These are phyloP conservation scores for Caenorhabditis doughertyi DNA, from an alignment of 2,888 invertebrate species.

Conservation along the genomic window DNA sequence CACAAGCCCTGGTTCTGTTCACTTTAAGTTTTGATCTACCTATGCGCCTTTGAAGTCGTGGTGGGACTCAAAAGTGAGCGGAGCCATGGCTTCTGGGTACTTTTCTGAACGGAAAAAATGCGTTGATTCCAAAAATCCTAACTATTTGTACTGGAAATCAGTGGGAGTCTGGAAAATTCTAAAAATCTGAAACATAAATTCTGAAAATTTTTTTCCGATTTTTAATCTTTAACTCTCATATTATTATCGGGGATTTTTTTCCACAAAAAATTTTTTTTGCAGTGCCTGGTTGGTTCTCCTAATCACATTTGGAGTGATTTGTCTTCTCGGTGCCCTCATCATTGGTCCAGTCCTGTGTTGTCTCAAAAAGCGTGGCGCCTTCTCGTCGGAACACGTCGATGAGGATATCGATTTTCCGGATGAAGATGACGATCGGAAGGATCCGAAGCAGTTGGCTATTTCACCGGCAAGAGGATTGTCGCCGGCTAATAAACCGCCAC, in stretches of 20 bases:
- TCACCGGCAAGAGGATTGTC: not conserved
- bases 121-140: too few species aligned
- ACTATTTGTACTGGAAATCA: too few species aligned
- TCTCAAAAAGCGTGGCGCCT: constrained; percentile 19
- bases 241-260: not conserved
- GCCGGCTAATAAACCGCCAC: not conserved
- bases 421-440: not conserved
- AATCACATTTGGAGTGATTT: constrained; percentile 22
- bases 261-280: not conserved
- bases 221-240: not conserved
- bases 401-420: constrained; percentile 6
- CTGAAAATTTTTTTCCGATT: not conserved
- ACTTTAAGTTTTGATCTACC: too few species aligned
- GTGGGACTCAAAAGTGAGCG: too few species aligned
- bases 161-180: too few species aligned
- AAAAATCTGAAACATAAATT: too few species aligned
- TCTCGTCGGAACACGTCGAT: constrained; percentile 23
- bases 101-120: too few species aligned
- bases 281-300: not conserved
- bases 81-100: too few species aligned
- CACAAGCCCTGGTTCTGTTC: too few species aligned
- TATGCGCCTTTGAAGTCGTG: too few species aligned
- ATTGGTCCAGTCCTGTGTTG: not conserved
- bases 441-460: not conserved
- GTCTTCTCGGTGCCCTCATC: not conserved